Evolutionary conservation across 1,140 invertebrate genomes (phyloP).

Genomic region (Drosophila lacteicornis): DNA sequence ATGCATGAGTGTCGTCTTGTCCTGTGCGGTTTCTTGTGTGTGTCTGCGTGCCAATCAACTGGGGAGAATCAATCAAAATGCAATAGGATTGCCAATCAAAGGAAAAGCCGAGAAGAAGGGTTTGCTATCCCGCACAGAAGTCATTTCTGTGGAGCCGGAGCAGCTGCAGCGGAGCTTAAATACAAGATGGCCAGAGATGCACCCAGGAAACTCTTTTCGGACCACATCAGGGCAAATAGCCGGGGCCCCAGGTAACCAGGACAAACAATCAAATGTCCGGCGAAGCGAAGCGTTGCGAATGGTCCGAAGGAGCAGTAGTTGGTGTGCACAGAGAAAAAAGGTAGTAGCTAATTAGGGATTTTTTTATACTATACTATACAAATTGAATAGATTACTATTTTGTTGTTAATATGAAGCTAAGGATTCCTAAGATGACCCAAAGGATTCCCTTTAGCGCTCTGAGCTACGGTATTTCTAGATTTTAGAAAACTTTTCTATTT

Average conservation of each 20-base stretch:
- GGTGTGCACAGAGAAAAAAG: background rate
- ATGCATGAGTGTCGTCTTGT: slow-evolving; percentile 59
- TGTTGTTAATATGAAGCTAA: background rate
- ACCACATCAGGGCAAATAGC: slow-evolving; percentile 53
- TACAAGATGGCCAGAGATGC: slow-evolving; percentile 10
- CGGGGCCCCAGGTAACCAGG: slow-evolving; percentile 34
- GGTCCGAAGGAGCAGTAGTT: slow-evolving; percentile 12
- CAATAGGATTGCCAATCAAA: slow-evolving; percentile 71
- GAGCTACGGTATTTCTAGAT: too few relatives aligned
- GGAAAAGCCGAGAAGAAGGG: slow-evolving; percentile 20
- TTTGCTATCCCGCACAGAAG: slow-evolving; percentile 11
- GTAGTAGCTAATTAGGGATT: too few relatives aligned
- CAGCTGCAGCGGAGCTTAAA: slow-evolving; percentile 21
- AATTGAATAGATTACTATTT: background rate
- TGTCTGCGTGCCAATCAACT: slow-evolving; percentile 63
- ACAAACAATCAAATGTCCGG: slow-evolving; percentile 52
- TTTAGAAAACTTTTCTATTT: too few relatives aligned
- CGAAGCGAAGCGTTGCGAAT: slow-evolving; percentile 33
- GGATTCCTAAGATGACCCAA: background rate
- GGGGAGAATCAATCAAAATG: slow-evolving; percentile 74
- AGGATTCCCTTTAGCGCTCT: too few relatives aligned
- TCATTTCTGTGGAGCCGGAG: slow-evolving; percentile 23
- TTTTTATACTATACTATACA: background rate
- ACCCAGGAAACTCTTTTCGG: slow-evolving; percentile 29
- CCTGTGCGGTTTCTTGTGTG: slow-evolving; percentile 20